A percentile compares a stretch with the other conserved stretches of the same genome.
phyloP scores from a whole-genome alignment of 1,140 invertebrate species.

The Ganaspis sp. region DNA sequence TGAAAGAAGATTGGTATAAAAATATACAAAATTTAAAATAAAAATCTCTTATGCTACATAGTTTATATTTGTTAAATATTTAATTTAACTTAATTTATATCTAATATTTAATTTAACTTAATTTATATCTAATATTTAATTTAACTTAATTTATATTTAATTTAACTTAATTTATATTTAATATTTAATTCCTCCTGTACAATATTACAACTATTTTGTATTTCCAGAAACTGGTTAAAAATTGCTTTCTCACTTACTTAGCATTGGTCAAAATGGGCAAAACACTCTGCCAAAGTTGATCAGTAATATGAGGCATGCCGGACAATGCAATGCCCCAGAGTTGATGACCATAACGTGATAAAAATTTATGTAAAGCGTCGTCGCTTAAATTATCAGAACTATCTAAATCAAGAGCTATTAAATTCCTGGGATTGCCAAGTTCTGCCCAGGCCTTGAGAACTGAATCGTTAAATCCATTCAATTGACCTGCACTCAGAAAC shows the following conservation, averaged over 20 bases:
- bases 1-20: too few relatives aligned
- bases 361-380: constrained; percentile 92
- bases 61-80: too few relatives aligned
- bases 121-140: too few relatives aligned
- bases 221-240: too few relatives aligned
- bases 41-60: too few relatives aligned
- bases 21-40: too few relatives aligned
- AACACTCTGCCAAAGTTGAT: constrained; percentile 96
- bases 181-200: too few relatives aligned
- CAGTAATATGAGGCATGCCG: constrained; percentile 98
- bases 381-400: constrained; percentile 97
- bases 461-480: constrained; percentile 97
- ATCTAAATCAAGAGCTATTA: constrained; percentile 94
- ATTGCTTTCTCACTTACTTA: constrained; percentile 88
- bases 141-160: too few relatives aligned
- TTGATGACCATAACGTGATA: constrained; percentile 92
- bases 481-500: constrained; percentile 95
- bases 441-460: constrained; percentile 94
- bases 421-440: constrained; percentile 87
- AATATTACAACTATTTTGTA: too few relatives aligned
- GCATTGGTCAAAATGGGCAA: constrained; percentile 92
- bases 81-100: too few relatives aligned
- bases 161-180: too few relatives aligned
- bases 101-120: too few relatives aligned
- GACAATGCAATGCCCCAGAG: constrained; percentile 91